Conservation (phyloP, 2,113 vertebrate genomes). For the Bostrychus sinensis region DNA sequence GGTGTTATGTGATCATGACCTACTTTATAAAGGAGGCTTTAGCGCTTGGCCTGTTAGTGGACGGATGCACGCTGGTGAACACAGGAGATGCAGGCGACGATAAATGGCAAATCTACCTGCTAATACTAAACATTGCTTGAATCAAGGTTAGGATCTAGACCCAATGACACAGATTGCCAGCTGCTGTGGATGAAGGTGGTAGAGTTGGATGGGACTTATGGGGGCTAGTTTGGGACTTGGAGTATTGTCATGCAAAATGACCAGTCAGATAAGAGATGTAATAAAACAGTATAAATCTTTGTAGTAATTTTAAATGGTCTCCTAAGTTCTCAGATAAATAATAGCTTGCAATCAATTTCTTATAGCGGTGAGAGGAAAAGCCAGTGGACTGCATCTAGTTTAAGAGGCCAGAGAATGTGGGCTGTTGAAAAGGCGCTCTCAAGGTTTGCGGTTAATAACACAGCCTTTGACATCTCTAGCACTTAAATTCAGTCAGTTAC, state of each 20-base stretch:
- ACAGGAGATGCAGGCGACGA: constrained; percentile 3
- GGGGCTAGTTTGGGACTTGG: neutral
- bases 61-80: neutral
- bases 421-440: too few species aligned
- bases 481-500: too few species aligned
- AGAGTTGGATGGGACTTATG: neutral
- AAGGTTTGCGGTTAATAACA: too few species aligned
- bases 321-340: too few species aligned
- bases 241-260: neutral
- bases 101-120: neutral
- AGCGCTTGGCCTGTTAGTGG: neutral
- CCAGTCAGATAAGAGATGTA: too few species aligned
- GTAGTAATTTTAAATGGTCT: too few species aligned
- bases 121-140: neutral
- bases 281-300: too few species aligned
- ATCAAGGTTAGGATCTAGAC: neutral
- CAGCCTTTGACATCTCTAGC: too few species aligned
- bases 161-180: neutral
- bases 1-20: constrained; percentile 67
- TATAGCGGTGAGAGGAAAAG: too few species aligned
- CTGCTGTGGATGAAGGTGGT: neutral
- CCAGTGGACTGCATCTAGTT: too few species aligned
- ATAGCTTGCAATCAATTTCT: too few species aligned
- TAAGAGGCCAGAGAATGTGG: too few species aligned
- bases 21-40: constrained; percentile 38